A percentile compares a stretch with the other conserved stretches of the same genome.
Evolutionary conservation across 1,140 invertebrate genomes (phyloP).

Genomic region (Theocolax elegans): DNA sequence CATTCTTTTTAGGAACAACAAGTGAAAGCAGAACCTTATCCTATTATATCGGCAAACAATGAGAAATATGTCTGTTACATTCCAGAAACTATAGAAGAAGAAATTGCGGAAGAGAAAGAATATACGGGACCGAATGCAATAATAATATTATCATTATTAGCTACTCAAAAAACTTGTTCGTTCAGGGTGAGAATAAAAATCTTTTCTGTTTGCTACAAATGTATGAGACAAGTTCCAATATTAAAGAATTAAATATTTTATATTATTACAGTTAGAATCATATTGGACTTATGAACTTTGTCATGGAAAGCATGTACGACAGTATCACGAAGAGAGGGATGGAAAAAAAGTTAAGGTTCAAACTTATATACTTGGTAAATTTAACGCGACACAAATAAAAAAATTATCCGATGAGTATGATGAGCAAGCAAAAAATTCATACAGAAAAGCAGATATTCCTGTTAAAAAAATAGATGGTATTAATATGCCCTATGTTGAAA

Average conservation of each 20-base stretch:
- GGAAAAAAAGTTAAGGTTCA: conserved; percentile 83
- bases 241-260: background rate
- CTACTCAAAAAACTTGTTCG: conserved; percentile 81
- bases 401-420: conserved; percentile 68
- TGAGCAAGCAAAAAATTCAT: conserved; percentile 64
- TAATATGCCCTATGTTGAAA: conserved; percentile 84
- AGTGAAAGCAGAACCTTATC: conserved; percentile 65
- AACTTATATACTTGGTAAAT: conserved; percentile 84
- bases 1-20: conserved; percentile 62
- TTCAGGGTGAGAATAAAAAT: conserved; percentile 72
- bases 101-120: conserved; percentile 68
- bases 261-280: conserved; percentile 78
- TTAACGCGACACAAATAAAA: conserved; percentile 70
- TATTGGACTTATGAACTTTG: conserved; percentile 99
- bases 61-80: conserved; percentile 82
- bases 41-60: conserved; percentile 74
- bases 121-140: conserved; percentile 81
- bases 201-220: background rate
- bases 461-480: conserved; percentile 86
- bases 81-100: conserved; percentile 73
- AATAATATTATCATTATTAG: conserved; percentile 80
- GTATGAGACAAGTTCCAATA: background rate
- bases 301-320: conserved; percentile 88
- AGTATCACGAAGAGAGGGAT: conserved; percentile 96
- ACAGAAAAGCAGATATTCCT: conserved; percentile 67